Evolutionary conservation across 2,888 invertebrate species (phyloP).

Genomic region (Pristionchus maxplancki): DNA sequence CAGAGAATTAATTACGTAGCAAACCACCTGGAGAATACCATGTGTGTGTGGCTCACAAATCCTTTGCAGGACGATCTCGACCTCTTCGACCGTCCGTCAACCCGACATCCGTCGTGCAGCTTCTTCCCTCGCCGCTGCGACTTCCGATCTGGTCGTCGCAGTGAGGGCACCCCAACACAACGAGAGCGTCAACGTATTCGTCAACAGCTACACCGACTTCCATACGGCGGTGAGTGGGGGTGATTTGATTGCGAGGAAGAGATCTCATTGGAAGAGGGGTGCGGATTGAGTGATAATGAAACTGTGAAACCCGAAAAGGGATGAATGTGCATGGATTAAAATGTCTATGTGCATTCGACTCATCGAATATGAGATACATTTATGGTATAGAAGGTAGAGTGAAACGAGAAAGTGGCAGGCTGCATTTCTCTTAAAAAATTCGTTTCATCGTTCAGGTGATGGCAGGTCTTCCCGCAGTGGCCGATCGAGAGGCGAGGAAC

Average conservation of each 20-base stretch:
- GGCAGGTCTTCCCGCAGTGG: slow-evolving; percentile 48
- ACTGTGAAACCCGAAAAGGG: no score
- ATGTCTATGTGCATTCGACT: no score
- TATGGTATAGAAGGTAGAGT: not conserved
- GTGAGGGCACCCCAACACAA: slow-evolving; percentile 65
- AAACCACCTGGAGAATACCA: no score
- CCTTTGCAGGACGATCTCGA: slow-evolving; percentile 50
- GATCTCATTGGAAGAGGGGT: no score
- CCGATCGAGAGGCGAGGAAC: not conserved
- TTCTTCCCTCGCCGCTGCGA: slow-evolving; percentile 88
- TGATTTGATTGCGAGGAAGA: not conserved
- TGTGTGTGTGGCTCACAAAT: no score
- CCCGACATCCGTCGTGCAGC: slow-evolving; percentile 90
- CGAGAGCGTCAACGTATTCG: slow-evolving; percentile 70
- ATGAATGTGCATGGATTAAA: no score
- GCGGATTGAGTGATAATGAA: no score
- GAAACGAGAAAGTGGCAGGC: not conserved
- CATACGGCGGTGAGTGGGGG: slow-evolving; percentile 61
- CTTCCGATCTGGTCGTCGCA: slow-evolving; percentile 85
- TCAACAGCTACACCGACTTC: slow-evolving; percentile 68
- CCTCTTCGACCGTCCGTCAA: slow-evolving; percentile 84
- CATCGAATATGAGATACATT: no score
- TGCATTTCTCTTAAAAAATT: not conserved
- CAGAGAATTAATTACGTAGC: no score
- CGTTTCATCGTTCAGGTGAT: slow-evolving; percentile 22